Evolutionary conservation across 1,140 invertebrate species (phyloP), one percentile per base, ranked within the genome.

Genomic region (Drosophila tristis): DNA sequence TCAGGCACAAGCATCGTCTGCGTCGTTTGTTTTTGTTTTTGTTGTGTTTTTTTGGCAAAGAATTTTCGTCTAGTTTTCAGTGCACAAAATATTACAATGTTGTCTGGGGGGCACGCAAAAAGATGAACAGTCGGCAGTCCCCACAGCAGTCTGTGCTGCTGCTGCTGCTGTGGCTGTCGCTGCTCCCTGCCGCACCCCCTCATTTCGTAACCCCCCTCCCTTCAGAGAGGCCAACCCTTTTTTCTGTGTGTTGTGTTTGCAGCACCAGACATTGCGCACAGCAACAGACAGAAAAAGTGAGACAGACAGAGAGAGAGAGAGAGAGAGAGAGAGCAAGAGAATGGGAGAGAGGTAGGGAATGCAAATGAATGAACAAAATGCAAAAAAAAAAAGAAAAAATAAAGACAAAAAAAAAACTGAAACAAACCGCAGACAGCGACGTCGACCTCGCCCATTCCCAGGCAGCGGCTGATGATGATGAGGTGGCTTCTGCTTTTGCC

Each of bases 341-440:
- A 11, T n/a, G 44, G 2, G 13, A 49, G 45, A 25, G 43, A 45
- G 49, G 25, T 23, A 35, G 56, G 57, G 62, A 74, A 90, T 84
- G 82, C 74, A 89, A 90, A 89, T 85, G 81, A 86, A 85, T 86
- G 74, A 71, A 60, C 67, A 67, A 86, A 78, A 78, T 80, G 73
- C 60, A 86, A 86, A 84, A 53, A 64, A 64, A 53, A 61, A 51
- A 58, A 64, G 43, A 54, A 60, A 67, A 58, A 54, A 60, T 64
- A 58, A 74, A 31, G 9, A 44, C 29, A 45, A 55, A 43, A 35
- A 35, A 64, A 56, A 82, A 67, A 56, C 59, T 60, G 43, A 75
- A 73, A 81, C 51, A 78, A 77, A 86, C 81, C 73, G 49, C 80
- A 86, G 78, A 89, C 78, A 66, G 78, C 72, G 58, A 44, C 62